Percentiles rank a stretch among this genome's conserved stretches.
phyloP scores from a whole-genome alignment of 2,797 vertebrate species.

The Enteromius fasciolatus region DNA sequence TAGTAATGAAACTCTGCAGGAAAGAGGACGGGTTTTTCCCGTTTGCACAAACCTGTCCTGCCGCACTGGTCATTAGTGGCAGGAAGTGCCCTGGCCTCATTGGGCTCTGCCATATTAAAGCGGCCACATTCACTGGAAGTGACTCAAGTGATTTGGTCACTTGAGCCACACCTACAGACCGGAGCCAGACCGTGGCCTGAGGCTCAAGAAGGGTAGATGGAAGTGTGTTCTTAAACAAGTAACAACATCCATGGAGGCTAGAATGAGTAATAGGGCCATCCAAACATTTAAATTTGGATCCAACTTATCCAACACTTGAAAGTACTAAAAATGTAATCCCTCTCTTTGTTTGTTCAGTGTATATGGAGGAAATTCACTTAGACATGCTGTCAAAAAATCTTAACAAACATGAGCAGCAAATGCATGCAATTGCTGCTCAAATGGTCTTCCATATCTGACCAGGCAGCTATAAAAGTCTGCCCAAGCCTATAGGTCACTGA shows the following conservation, averaged over 20 bases:
- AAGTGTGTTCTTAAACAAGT: background rate
- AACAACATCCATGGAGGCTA: background rate
- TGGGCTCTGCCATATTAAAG: conserved; percentile 59
- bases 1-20: background rate
- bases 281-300: no score
- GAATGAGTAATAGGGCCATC: background rate
- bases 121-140: conserved; percentile 61
- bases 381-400: background rate
- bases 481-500: conserved; percentile 15
- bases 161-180: conserved; percentile 53
- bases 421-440: background rate
- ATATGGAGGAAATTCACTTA: background rate
- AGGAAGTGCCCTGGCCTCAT: conserved; percentile 59
- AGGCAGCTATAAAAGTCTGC: background rate
- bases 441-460: background rate
- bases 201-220: conserved; percentile 11
- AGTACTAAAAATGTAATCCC: background rate
- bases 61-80: conserved; percentile 59
- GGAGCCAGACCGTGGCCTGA: conserved; percentile 58
- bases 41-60: conserved; percentile 33
- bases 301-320: background rate
- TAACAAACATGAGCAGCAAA: background rate
- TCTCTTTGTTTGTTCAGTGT: background rate
- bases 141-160: conserved; percentile 66
- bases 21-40: background rate